Base-by-base conservation (phyloP, 2,797 vertebrate species). In the Syndactyla subalaris region DNA sequence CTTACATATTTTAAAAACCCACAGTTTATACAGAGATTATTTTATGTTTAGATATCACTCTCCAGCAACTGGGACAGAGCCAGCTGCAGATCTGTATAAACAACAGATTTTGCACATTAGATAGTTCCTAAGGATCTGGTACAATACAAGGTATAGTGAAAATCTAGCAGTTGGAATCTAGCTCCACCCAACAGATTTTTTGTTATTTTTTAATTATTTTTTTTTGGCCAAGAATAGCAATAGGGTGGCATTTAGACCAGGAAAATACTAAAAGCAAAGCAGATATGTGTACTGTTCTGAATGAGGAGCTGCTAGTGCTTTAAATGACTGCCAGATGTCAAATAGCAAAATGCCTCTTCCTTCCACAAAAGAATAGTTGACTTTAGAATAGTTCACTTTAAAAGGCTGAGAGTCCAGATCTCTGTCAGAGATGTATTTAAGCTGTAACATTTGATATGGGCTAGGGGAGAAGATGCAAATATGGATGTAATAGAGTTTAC, bases 21-120 rank as follows among this genome's bases (percentile, higher is more conserved):
- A 96, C 82, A 97, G 96, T 97, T 98, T 98, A 97, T 95, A 77
- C 57, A 97, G 96, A 97, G 97, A 98, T 98, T 97, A 97, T 98
- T 97, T 97, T 96, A 96, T 98, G 97, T 97, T 98, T 98, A 97
- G 94, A 89, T 97, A 97, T 97, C 85, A 89, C 95, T 97, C 96
- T 97, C 19, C 21, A 96, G 95, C 93, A 96, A 97, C 97, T 98
- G 97, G 96, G 96, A 91, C 87, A 75, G 49, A 97, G 93, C 95
- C 97, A 98, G 94, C 66, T 91, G 70, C 73, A 97, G 90, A 97
- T 80, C 93, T 97, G 65, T 93, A 95, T 97, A 97, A 97, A 97
- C 92, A 98, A 94, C 95, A 97, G 95, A 96, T 95, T 97, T 98
- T 96, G 89, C 82, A 96, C 90, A 93, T 97, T 96, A 87, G 41